Evolutionary conservation across 2,797 vertebrate species (phyloP).

Genomic region (Lophotriccus pileatus): DNA sequence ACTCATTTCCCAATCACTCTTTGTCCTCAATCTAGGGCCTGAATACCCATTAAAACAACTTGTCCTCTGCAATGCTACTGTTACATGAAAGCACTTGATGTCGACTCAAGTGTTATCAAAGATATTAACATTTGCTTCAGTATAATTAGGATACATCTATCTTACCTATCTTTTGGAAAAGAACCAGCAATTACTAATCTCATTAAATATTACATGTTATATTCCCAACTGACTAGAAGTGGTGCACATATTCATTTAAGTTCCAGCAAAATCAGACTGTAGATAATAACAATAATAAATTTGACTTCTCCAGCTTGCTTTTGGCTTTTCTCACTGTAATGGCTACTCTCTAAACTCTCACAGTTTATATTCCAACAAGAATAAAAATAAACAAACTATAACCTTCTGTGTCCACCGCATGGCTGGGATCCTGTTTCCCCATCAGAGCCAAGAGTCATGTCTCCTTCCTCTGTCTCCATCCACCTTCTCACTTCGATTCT

Average conservation of each 20-base stretch:
- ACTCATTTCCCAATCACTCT: too few species aligned
- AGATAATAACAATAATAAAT: too few species aligned
- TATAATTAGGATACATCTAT: not conserved
- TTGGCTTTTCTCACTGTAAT: not conserved
- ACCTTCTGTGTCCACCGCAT: conserved; percentile 10
- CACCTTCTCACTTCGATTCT: conserved; percentile 38
- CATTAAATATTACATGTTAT: not conserved
- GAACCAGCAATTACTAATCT: not conserved
- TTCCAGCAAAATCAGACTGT: not conserved
- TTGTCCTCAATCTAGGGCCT: not conserved
- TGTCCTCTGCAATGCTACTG: not conserved
- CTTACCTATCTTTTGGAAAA: not conserved
- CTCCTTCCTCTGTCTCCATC: conserved; percentile 38
- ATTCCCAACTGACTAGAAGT: not conserved
- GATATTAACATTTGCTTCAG: not conserved
- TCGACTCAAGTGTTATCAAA: not conserved
- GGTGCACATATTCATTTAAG: not conserved
- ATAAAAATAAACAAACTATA: conserved; percentile 62
- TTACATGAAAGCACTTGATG: not conserved
- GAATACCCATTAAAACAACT: not conserved
- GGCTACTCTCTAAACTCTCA: not conserved
- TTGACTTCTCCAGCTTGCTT: not conserved
- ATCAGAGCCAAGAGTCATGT: conserved; percentile 3
- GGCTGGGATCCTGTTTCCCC: conserved; percentile 48
- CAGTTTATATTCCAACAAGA: conserved; percentile 34